phyloP scores from a whole-genome alignment of 1,140 invertebrate genomes.

The Riptortus pedestris region DNA sequence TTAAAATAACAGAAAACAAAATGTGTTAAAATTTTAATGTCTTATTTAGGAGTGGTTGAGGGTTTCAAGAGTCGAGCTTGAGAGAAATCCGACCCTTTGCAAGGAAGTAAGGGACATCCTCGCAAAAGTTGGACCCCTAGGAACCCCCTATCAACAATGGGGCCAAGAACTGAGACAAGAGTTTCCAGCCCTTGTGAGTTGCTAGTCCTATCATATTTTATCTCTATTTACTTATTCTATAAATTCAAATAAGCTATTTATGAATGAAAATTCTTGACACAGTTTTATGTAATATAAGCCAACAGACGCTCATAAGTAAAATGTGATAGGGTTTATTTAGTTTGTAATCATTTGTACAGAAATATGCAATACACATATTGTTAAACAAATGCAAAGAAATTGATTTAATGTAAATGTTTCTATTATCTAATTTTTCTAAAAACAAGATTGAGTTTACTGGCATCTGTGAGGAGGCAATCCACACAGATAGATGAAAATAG shows the following conservation, averaged over 20 bases:
- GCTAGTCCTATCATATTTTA: no score
- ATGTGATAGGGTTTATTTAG: not conserved
- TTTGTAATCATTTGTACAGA: not conserved
- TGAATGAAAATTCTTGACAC: not conserved
- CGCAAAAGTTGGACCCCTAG: constrained; percentile 38
- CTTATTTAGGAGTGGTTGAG: constrained; percentile 39
- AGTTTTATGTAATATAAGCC: not conserved
- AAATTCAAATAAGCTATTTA: not conserved
- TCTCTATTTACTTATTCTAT: not conserved
- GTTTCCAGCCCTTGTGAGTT: constrained; percentile 39
- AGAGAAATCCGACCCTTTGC: constrained; percentile 33
- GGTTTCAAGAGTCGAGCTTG: constrained; percentile 36
- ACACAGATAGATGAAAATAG: no score
- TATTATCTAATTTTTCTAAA: no score
- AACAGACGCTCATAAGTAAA: not conserved
- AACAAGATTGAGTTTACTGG: no score
- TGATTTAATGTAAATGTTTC: no score
- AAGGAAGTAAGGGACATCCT: constrained; percentile 42
- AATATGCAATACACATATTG: not conserved
- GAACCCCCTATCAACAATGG: constrained; percentile 42
- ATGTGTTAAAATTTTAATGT: not conserved
- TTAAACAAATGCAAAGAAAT: no score
- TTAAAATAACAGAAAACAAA: no score
- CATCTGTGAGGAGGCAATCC: no score
- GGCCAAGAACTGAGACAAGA: constrained; percentile 39